Evolutionary conservation across 2,797 vertebrate genomes (phyloP), one percentile per base, ranked within the genome.

Genomic region (Melanogrammus aeglefinus): DNA sequence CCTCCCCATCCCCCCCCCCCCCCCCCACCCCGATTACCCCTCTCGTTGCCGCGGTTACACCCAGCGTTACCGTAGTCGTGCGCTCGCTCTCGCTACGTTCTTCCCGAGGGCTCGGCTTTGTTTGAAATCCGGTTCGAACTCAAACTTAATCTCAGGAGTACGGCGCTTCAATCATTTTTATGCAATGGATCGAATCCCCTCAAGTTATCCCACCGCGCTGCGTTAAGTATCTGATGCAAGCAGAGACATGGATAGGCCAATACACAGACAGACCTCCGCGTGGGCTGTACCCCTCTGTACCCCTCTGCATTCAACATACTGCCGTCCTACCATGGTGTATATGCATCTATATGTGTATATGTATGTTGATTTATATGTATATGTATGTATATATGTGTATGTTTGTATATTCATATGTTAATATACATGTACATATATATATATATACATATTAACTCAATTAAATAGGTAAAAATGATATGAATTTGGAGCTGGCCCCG

Each of bases 1-100:
- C 74, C 72, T n/a, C n/a, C n/a, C n/a, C n/a, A n/a, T n/a, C 51
- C 73, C 75, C 21, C n/a, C 77, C 78, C 33, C 63, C 51, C 44
- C 27, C 21, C 27, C 77, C 78, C 36, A n/a, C 51, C 29, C 69
- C 27, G 24, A 71, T 71, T 31, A 71, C 12, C 69, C 31, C 10
- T 33, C 66, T n/a, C 1, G 24, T 33, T 1, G 29, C 12, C 27
- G 16, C 69, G 14, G 9, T 71, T 9, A 16, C 69, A 31, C 51
- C 66, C 12, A 14, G 5, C 69, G 27, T 63, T 8, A 3, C 57
- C 21, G 21, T 6, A 24, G n/a, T 5, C 16, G 6, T 63, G 57
- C 21, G 57, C 21, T n/a, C 21, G 57, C 21, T n/a, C 8, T 24
- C 21, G 5, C 16, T 21, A 51, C 47, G 21, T 63, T 63, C 21